Evolutionary conservation across 2,113 vertebrate species (phyloP).

Genomic region (Pomatostomus ruficeps): DNA sequence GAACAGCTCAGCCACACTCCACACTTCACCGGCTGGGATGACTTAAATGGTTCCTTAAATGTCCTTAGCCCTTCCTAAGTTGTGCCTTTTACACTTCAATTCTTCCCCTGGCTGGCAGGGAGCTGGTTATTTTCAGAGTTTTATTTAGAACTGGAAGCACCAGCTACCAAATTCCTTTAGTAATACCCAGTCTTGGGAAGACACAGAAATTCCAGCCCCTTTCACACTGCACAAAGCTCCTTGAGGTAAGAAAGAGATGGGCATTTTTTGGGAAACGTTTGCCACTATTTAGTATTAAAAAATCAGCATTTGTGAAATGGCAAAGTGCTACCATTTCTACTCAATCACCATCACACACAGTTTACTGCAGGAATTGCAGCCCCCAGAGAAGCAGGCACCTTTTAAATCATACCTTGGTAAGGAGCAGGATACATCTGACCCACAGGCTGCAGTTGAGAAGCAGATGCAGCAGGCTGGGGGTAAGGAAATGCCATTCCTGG

Average conservation of each 20-base stretch:
- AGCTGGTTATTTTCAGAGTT: neutral
- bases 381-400: neutral
- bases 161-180: neutral
- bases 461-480: constrained; percentile 64
- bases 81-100: neutral
- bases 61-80: neutral
- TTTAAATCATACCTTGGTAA: constrained; percentile 81
- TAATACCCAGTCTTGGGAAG: neutral
- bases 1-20: neutral
- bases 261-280: neutral
- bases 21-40: neutral
- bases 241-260: neutral
- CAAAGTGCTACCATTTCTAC: neutral
- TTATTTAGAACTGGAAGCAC: neutral
- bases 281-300: neutral
- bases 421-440: constrained; percentile 82
- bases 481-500: constrained; percentile 71
- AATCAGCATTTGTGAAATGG: neutral
- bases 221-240: neutral
- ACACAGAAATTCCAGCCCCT: neutral
- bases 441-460: constrained; percentile 84
- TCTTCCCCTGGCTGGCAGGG: neutral
- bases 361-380: neutral
- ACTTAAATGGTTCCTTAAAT: neutral
- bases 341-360: neutral